Evolutionary conservation across 2,888 invertebrate genomes (phyloP).

Genomic region (Portevinia maculata): DNA sequence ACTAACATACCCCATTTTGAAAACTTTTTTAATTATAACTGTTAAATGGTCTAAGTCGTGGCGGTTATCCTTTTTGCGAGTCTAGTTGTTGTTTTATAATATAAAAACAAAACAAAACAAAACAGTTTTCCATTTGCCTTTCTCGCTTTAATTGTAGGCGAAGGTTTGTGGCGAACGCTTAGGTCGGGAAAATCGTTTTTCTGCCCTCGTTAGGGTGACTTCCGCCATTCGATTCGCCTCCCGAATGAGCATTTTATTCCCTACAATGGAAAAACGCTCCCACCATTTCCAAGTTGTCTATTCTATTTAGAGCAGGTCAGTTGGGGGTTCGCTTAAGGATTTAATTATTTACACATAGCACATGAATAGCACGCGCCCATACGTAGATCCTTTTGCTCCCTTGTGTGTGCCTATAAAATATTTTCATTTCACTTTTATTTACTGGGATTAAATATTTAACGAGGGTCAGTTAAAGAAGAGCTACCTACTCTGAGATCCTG

Average conservation of each 20-base stretch:
- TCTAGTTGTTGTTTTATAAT: slow-evolving; percentile 56
- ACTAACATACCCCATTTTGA: slow-evolving; percentile 47
- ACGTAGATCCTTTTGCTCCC: slow-evolving; percentile 11
- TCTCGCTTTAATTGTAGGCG: slow-evolving; percentile 31
- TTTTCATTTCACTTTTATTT: slow-evolving; percentile 74
- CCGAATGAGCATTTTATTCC: slow-evolving; percentile 1
- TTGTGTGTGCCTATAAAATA: slow-evolving; percentile 53
- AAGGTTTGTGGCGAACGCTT: background rate
- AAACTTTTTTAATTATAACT: slow-evolving; percentile 72
- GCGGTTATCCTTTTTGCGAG: slow-evolving; percentile 50
- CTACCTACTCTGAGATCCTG: background rate
- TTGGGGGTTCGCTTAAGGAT: slow-evolving; percentile 66
- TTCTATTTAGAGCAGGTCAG: slow-evolving; percentile 69
- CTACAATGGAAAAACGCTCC: slow-evolving; percentile 38
- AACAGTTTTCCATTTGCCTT: slow-evolving; percentile 62
- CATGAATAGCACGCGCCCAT: slow-evolving; percentile 45
- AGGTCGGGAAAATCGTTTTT: slow-evolving; percentile 29
- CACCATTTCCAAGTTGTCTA: slow-evolving; percentile 28
- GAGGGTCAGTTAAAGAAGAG: slow-evolving; percentile 62
- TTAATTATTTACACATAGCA: slow-evolving; percentile 70
- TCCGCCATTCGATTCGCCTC: slow-evolving; percentile 65
- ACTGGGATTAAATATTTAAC: slow-evolving; percentile 74
- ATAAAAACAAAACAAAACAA: slow-evolving; percentile 26
- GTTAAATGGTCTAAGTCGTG: slow-evolving; percentile 66
- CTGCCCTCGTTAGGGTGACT: slow-evolving; percentile 66